Conservation (phyloP, 2,888 invertebrate species). For the Drosophila nigricruria region DNA sequence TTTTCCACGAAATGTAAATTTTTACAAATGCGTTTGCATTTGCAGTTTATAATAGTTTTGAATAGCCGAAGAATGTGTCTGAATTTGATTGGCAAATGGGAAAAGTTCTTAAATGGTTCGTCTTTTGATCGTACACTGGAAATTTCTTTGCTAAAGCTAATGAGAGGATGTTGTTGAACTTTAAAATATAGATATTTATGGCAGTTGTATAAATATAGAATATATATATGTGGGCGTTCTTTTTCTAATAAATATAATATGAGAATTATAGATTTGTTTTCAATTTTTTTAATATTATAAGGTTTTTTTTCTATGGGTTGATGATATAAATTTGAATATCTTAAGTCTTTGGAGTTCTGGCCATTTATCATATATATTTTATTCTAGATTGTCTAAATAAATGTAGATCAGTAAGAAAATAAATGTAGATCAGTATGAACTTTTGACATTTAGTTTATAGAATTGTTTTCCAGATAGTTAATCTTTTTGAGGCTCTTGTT, state of each 20-base stretch:
- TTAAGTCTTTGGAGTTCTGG: neutral
- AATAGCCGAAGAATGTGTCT: constrained; percentile 39
- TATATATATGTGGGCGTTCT: neutral
- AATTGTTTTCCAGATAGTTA: neutral
- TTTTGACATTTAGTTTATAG: neutral
- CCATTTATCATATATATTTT: neutral
- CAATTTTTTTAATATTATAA: neutral
- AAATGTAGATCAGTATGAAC: neutral
- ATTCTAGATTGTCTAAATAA: neutral
- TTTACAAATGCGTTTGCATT: constrained; percentile 40
- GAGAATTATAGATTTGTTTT: neutral
- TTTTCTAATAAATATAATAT: neutral
- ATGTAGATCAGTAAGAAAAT: neutral
- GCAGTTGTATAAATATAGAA: neutral
- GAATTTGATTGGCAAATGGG: constrained; percentile 65
- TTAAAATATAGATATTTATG: constrained; percentile 3
- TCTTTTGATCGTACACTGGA: constrained; percentile 56
- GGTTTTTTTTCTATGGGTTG: neutral
- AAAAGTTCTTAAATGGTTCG: constrained; percentile 47
- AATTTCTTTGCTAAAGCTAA: constrained; percentile 23
- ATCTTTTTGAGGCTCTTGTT: too few species aligned
- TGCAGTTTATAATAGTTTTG: constrained; percentile 62
- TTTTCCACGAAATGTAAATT: constrained; percentile 50
- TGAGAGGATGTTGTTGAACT: constrained; percentile 51
- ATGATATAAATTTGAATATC: too few species aligned